Base-by-base conservation (phyloP, 2,113 vertebrate genomes). In the Rhinoptilus africanus region DNA sequence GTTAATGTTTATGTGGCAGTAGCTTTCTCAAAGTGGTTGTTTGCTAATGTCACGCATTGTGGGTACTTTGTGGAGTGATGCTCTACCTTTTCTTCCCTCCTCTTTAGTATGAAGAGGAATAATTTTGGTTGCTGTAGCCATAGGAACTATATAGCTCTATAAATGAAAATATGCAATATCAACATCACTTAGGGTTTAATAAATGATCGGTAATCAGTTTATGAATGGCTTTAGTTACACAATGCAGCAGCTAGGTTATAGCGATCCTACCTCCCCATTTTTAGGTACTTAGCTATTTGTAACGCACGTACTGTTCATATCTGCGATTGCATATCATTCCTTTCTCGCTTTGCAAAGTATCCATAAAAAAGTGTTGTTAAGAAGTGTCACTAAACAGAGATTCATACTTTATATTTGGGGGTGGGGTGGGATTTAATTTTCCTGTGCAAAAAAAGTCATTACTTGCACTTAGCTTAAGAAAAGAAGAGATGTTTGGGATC, bases 221-320 rank as follows among this genome's bases (percentile, higher is more conserved):
- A 48, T 67, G 12, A 59, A 43, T 88, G 15, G 37, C 43, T 86
- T 76, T 74, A 74, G 19, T 66, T 85, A 47, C 2, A 17, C 35
- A 72, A 48, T 56, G 77, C n/a, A 74, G 47, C 21, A 63, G 8
- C 45, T 47, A 41, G 15, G 7, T 45, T 71, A 71, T 67, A 51
- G 21, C 27, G 92, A 24, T 66, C 30, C 12, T 39, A 39, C 20
- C 21, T 74, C 69, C 12, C 4, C 14, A 7, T 39, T 67, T 63
- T 20, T 30, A 72, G 30, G 24, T 32, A 66, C 76, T 73, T 69
- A 89, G 26, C 60, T 37, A 1, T 92, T 89, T 67, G 16, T 56
- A 71, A n/a, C 6, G 5, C 27, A 19, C 3, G 0, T 10, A 30
- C 12, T 0, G 1, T 28, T 62, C 15, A 19, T 18, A 2, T n/a